Evolutionary conservation across 2,888 invertebrate genomes (phyloP).

Genomic region (Cephus sareptanus): DNA sequence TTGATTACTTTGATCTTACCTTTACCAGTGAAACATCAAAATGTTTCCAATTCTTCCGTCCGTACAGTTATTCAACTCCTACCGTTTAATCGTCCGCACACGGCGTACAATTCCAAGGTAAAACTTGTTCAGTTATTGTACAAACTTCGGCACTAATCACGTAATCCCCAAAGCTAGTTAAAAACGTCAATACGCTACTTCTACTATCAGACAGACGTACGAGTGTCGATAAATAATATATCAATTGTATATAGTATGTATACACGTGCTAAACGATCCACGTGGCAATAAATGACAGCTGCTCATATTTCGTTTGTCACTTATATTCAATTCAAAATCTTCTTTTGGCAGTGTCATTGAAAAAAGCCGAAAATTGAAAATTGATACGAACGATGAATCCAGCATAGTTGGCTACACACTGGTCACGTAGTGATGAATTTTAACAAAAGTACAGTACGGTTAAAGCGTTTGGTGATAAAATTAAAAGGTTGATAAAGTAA

Average conservation of each 20-base stretch:
- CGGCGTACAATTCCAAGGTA: not conserved
- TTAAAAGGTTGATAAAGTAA: slow-evolving; percentile 4
- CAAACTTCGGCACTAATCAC: not conserved
- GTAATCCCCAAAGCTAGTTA: not conserved
- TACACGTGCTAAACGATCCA: not conserved
- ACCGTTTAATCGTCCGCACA: not conserved
- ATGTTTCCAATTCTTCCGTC: not conserved
- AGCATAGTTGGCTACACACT: not conserved
- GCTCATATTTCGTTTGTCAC: not conserved
- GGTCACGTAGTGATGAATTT: not conserved
- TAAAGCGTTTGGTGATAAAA: slow-evolving; percentile 2
- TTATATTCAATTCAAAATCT: no score
- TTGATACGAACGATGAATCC: not conserved
- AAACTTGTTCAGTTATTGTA: not conserved
- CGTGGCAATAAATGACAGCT: not conserved
- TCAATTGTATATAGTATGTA: not conserved
- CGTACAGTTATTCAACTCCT: not conserved
- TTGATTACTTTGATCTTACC: not conserved
- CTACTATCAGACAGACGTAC: not conserved
- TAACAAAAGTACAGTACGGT: not conserved
- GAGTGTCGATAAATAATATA: not conserved
- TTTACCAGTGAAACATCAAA: not conserved
- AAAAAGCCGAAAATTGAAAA: not conserved
- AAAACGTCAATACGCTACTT: no score
- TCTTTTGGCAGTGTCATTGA: not conserved